Evolutionary conservation across 1,140 invertebrate species (phyloP).

Genomic region (Euborellia annulipes): DNA sequence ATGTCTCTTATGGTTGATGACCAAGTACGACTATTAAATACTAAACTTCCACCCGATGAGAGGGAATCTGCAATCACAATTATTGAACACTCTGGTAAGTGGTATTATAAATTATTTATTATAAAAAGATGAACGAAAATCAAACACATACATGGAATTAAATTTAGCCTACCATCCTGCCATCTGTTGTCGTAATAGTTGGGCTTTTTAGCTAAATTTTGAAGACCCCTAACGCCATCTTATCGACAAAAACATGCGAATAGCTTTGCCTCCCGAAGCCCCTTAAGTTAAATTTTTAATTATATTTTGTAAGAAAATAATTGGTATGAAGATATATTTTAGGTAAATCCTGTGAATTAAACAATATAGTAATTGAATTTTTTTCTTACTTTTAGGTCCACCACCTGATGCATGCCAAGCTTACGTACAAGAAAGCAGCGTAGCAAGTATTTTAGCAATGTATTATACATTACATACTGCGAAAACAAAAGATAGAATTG

Average conservation of each 20-base stretch:
- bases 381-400: conserved; percentile 40
- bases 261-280: no score
- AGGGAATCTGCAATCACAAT: conserved; percentile 80
- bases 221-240: no score
- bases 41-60: conserved; percentile 84
- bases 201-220: no score
- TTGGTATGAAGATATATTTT: no score
- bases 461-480: conserved; percentile 85
- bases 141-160: no score
- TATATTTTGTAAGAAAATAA: no score
- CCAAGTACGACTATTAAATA: conserved; percentile 73
- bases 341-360: no score
- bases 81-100: conserved; percentile 68
- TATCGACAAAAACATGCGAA: no score
- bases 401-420: conserved; percentile 84
- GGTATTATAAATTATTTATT: not conserved
- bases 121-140: not conserved
- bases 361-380: no score
- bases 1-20: conserved; percentile 96
- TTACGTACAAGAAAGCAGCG: conserved; percentile 74
- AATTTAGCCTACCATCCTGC: no score
- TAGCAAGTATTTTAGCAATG: conserved; percentile 85
- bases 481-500: conserved; percentile 64
- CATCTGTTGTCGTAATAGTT: no score
- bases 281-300: no score